Evolutionary conservation across 2,888 invertebrate species (phyloP).

Genomic region (Cryptus viduatorius): DNA sequence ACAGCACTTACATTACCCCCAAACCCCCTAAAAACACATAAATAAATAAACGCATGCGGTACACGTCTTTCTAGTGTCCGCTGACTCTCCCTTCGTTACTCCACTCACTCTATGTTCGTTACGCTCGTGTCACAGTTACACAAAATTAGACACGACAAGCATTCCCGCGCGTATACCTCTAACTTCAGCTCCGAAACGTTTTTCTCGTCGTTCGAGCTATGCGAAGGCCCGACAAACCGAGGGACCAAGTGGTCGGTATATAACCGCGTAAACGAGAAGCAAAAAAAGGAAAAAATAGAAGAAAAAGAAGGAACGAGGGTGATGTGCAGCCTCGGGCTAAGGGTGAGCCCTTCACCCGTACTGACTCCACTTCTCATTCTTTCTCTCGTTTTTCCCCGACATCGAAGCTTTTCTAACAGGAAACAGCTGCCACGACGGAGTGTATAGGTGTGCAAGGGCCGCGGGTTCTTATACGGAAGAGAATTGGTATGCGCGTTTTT

Average conservation of each 20-base stretch:
- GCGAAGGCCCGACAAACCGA: neutral
- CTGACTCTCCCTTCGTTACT: neutral
- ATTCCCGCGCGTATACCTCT: slow-evolving; percentile 58
- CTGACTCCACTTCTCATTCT: slow-evolving; percentile 11
- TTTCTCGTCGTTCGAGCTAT: slow-evolving; percentile 8
- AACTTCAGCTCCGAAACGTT: neutral
- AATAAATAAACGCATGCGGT: slow-evolving; percentile 11
- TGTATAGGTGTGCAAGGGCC: slow-evolving; percentile 1
- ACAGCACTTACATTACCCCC: slow-evolving; percentile 8
- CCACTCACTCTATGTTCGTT: neutral
- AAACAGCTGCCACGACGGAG: slow-evolving; percentile 78
- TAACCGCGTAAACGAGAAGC: slow-evolving; percentile 45
- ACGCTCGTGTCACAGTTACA: neutral
- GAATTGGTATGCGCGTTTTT: slow-evolving; percentile 19
- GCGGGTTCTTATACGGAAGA: neutral
- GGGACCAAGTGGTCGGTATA: slow-evolving; percentile 47
- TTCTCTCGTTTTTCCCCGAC: slow-evolving; percentile 61
- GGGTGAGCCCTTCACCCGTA: slow-evolving; percentile 38
- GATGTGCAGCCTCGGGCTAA: slow-evolving; percentile 43
- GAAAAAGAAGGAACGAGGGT: slow-evolving; percentile 57
- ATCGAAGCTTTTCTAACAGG: slow-evolving; percentile 76
- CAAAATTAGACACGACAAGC: slow-evolving; percentile 50
- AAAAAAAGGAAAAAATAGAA: slow-evolving; percentile 7
- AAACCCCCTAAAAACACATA: neutral
- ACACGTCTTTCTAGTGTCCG: neutral